Evolutionary conservation across 2,888 invertebrate species (phyloP), one percentile per base, ranked within the genome.

Genomic region (Furcula furcula): DNA sequence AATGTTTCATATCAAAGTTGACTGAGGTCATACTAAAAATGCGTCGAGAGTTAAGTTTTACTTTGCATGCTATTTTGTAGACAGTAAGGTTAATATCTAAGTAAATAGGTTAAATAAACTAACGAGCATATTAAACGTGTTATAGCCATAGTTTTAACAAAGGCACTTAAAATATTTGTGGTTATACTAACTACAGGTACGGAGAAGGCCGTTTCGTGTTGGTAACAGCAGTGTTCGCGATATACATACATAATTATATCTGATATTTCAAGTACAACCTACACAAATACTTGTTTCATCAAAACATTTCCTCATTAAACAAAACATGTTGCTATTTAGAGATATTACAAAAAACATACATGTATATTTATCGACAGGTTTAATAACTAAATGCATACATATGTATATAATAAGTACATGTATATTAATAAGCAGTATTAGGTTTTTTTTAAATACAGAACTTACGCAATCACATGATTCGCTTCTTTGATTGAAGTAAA

Each of bases 1-100:
- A 37, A 45, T 40, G 36, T 38, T 41, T 40, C 5, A 12, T 31
- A 48, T 40, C 37, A 29, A 13, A 41, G 25, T 20, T 9, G 21
- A 14, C 9, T 28, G 7, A 32, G 42, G 32, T 32, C 23, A 29
- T 18, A 5, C 19, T 7, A n/a, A 10, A 15, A 27, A 2, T 9
- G 15, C 9, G 15, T 27, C 3, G 15, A 15, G 1, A n/a, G 2
- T 20, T 16, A 14, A 14, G 2, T 26, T 29, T 29, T 11, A 29
- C 5, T 12, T 18, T 29, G 11, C 20, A 9, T n/a, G 14, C 7
- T 14, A 26, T 26, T 26, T 14, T 26, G 3, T 13, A 2, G 2
- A 5, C 3, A 6, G 4, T 26, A 26, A 14, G 26, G 26, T 26
- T 26, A 14, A 14, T 14, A n/a, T 6, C 25, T 13, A 4, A 25